Evolutionary conservation across 2,888 invertebrate species (phyloP), one percentile per base, ranked within the genome.

Genomic region (Andrena fulva): DNA sequence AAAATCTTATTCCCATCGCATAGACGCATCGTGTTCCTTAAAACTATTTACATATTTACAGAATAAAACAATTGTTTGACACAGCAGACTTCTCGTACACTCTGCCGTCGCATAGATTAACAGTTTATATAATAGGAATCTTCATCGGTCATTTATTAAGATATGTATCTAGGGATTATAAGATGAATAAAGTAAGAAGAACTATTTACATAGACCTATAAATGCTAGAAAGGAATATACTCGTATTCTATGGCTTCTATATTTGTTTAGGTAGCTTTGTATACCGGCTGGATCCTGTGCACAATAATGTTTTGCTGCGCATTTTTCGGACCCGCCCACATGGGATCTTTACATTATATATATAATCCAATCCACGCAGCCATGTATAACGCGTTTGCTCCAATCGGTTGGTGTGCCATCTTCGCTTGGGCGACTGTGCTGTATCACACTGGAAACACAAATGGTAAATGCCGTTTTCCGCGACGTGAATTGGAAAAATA

Each of bases 71-170:
- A 88, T 93, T 96, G 77, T 96, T 96, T 91, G 95, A 95, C 76
- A 96, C 96, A 0, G 96, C 96, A 7, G 96, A 96, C 93, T 94
- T 95, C 63, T 96, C 96, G 94, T 96, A 96, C 91, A 96, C 96
- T 56, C 94, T 96, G 77, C 96, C 96, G 35, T 95, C 95, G 0
- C 95, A 96, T 89, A 94, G 96, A 90, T 94, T 96, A 2, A 96
- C 96, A 0, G 96, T 96, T 10, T 96, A 96, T 88, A 95, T 96
- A 60, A 96, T 96, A 94, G 96, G 96, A 31, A 95, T 96, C 76
- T 94, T 96, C 67, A 91, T 96, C 64, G 96, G 96, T 33, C 96
- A 95, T 89, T 90, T 95, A 12, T 92, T 96, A 64, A 94, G 95
- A 80, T 94, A 95, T 82, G 94, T 91, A 82, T 94, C 94, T 3